These are phyloP conservation scores for Gymnodraco acuticeps DNA, from an alignment of 2,797 vertebrate species.

Conservation along the genomic window DNA sequence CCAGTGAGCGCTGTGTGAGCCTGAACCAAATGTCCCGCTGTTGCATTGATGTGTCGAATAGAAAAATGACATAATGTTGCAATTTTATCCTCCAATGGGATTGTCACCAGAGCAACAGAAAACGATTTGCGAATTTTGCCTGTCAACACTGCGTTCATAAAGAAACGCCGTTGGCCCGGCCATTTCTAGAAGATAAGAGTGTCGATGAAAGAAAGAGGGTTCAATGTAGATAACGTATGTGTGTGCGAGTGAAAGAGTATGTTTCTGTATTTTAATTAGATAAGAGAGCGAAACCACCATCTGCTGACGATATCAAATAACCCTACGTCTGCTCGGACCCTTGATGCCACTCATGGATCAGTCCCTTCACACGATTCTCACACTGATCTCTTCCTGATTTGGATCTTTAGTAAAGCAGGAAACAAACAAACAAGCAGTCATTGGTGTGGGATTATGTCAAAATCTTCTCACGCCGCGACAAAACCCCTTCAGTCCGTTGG, in stretches of 20 bases:
- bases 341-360: constrained; percentile 54
- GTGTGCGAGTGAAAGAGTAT: constrained; percentile 36
- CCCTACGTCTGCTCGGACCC: constrained; percentile 35
- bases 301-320: constrained; percentile 48
- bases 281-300: constrained; percentile 49
- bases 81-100: constrained; percentile 37
- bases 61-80: constrained; percentile 58
- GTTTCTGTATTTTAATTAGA: constrained; percentile 24
- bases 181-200: constrained; percentile 20
- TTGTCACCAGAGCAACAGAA: constrained; percentile 55
- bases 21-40: constrained; percentile 50
- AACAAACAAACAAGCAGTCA: constrained; percentile 68
- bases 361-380: constrained; percentile 58
- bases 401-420: constrained; percentile 49
- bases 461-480: constrained; percentile 71
- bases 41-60: constrained; percentile 50
- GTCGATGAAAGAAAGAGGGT: constrained; percentile 28
- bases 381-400: constrained; percentile 41
- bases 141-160: constrained; percentile 1
- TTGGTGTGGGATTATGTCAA: constrained; percentile 67
- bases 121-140: constrained; percentile 36
- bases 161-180: constrained; percentile 10
- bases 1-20: constrained; percentile 32
- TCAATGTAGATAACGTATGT: constrained; percentile 8
- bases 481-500: constrained; percentile 39